Evolutionary conservation across 2,113 vertebrate genomes (phyloP), one percentile per base, ranked within the genome.

Genomic region (Cyanoderma ruficeps): DNA sequence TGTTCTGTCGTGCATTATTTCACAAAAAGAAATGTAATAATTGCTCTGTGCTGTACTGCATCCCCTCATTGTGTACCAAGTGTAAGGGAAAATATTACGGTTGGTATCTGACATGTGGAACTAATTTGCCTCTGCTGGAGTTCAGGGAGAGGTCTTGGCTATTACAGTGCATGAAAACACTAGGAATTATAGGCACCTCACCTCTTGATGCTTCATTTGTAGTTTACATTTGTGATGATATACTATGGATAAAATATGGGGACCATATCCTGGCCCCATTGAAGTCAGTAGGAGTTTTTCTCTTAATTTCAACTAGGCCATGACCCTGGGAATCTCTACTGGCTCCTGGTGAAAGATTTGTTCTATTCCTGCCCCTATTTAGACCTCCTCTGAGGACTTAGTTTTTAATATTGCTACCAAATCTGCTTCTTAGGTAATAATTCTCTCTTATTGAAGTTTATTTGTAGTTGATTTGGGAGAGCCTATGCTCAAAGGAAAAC

Each of bases 121-220:
- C 87, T 95, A 77, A 95, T 96, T 96, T 94, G 70, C 74, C 71
- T 92, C 59, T 1, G 0, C 11, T 93, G 81, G 89, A 94, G 91
- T 96, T 96, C 91, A 93, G 83, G 87, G 78, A 91, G 83, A 94
- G 92, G 83, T 97, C 92, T 94, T 96, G 70, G 78, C 55, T 92
- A 46, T 94, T 83, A 77, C 23, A 76, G 61, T 83, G 63, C 70
- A 92, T 81, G 75, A 93, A 93, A 96, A 89, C 55, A 83, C 81
- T 57, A 79, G 0, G 6, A 92, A 86, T 91, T 88, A 77, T 52
- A 85, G 75, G 35, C 71, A 93, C 9, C 61, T 93, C 10, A 27
- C 70, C 83, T 94, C 53, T 47, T 50, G 81, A 93, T 91, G 47
- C 61, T 94, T 70, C 67, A 77, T 86, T 77, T 91, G 55, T 90